Evolutionary conservation across 1,140 invertebrate genomes (phyloP).

Genomic region (Trichonephila clavata): DNA sequence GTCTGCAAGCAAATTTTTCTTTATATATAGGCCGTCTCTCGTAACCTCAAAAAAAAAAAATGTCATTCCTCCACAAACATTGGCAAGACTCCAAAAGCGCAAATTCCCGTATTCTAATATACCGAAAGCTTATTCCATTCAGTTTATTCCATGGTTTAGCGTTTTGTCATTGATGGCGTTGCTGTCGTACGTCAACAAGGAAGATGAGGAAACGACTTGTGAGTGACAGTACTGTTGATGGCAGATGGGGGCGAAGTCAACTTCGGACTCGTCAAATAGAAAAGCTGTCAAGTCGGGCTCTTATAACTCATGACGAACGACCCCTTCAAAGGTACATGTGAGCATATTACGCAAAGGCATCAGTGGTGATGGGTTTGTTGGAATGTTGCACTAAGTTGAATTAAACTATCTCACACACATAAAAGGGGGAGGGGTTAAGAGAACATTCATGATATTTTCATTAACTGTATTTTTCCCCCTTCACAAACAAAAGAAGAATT

Average conservation of each 20-base stretch:
- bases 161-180: background rate
- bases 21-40: background rate
- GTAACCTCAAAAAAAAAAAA: background rate
- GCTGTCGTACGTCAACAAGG: slow-evolving; percentile 10
- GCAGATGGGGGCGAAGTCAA: slow-evolving; percentile 48
- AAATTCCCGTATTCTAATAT: slow-evolving; percentile 8
- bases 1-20: background rate
- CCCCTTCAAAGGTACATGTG: background rate
- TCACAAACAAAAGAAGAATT: too few relatives aligned
- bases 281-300: slow-evolving; percentile 37
- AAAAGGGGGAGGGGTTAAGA: too few relatives aligned
- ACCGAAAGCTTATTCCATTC: background rate
- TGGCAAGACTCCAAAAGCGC: background rate
- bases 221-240: slow-evolving; percentile 23
- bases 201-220: background rate
- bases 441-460: too few relatives aligned
- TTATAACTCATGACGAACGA: slow-evolving; percentile 19
- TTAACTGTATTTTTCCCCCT: too few relatives aligned
- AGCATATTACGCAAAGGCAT: background rate
- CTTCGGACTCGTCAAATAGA: slow-evolving; percentile 42
- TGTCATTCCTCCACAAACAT: background rate
- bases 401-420: too few relatives aligned
- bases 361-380: background rate
- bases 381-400: too few relatives aligned
- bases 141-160: background rate